phyloP scores from a whole-genome alignment of 2,113 vertebrate species.

The Sinocyclocheilus anshuiensis region DNA sequence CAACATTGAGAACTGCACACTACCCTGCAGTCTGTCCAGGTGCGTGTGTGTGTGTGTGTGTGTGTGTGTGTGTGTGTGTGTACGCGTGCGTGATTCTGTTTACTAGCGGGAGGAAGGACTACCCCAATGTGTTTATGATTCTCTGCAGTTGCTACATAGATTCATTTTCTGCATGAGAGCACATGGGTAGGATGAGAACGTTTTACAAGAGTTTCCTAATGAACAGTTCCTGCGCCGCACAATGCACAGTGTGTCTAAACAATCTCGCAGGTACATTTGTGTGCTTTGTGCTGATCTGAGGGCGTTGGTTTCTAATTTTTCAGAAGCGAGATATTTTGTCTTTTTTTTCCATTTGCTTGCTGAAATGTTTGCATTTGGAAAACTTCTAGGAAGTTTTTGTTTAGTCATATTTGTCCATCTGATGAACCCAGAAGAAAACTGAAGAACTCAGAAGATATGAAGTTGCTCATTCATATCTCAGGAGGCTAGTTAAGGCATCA shows the following conservation, averaged over 20 bases:
- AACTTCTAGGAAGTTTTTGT: background rate
- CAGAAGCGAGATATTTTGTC: background rate
- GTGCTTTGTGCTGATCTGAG: background rate
- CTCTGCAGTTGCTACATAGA: slow-evolving; percentile 25
- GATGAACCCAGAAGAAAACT: background rate
- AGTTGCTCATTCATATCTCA: slow-evolving; percentile 5
- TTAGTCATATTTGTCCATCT: background rate
- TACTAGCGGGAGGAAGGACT: slow-evolving; percentile 24
- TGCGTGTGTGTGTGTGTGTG: slow-evolving; percentile 35
- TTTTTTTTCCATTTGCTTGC: background rate
- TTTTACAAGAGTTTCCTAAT: slow-evolving; percentile 35
- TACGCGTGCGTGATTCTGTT: background rate
- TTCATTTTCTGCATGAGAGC: slow-evolving; percentile 46
- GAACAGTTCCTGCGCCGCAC: slow-evolving; percentile 12
- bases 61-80: background rate
- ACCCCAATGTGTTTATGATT: slow-evolving; percentile 25
- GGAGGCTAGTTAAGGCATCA: background rate
- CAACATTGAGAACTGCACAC: background rate
- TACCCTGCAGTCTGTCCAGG: slow-evolving; percentile 40
- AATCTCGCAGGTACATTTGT: slow-evolving; percentile 14
- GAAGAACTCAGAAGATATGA: background rate
- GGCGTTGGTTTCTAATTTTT: slow-evolving; percentile 6
- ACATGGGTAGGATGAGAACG: slow-evolving; percentile 26
- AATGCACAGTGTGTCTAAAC: background rate
- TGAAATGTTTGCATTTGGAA: background rate